Evolutionary conservation across 2,797 vertebrate species (phyloP).

Genomic region (Ataeniobius toweri): DNA sequence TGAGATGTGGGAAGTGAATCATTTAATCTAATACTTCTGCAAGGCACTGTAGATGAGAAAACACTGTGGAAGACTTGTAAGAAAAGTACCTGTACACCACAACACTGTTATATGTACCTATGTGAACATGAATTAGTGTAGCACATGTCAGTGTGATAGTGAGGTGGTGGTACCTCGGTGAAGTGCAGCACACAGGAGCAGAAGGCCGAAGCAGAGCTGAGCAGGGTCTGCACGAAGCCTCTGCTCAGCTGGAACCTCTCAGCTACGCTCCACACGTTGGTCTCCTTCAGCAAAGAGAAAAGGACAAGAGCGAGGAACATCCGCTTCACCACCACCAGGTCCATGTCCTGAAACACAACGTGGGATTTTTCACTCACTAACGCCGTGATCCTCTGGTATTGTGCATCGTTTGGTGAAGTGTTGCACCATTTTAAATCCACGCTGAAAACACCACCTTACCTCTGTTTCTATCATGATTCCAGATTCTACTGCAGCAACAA

Average conservation of each 20-base stretch:
- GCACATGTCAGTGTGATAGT: neutral
- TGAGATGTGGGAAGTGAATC: no score
- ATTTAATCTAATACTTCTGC: no score
- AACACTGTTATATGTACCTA: neutral
- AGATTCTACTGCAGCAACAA: no score
- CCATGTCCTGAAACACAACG: conserved; percentile 75
- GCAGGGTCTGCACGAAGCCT: conserved; percentile 89
- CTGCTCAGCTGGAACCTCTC: conserved; percentile 88
- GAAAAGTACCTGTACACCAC: neutral
- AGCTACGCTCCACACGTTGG: conserved; percentile 87
- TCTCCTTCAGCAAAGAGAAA: conserved; percentile 86
- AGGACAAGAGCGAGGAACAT: conserved; percentile 91
- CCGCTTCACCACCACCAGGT: conserved; percentile 79
- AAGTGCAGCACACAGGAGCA: conserved; percentile 92
- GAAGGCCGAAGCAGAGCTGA: conserved; percentile 89
- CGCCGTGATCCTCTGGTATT: no score
- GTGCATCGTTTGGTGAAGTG: no score
- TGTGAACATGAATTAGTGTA: neutral
- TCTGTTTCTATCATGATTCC: no score
- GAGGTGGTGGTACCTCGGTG: conserved; percentile 83
- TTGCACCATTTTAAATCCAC: no score
- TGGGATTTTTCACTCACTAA: no score
- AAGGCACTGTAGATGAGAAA: no score
- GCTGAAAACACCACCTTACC: no score
- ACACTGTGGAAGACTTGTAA: no score